Evolutionary conservation across 2,888 invertebrate species (phyloP).

Genomic region (Lamellibrachia columna): DNA sequence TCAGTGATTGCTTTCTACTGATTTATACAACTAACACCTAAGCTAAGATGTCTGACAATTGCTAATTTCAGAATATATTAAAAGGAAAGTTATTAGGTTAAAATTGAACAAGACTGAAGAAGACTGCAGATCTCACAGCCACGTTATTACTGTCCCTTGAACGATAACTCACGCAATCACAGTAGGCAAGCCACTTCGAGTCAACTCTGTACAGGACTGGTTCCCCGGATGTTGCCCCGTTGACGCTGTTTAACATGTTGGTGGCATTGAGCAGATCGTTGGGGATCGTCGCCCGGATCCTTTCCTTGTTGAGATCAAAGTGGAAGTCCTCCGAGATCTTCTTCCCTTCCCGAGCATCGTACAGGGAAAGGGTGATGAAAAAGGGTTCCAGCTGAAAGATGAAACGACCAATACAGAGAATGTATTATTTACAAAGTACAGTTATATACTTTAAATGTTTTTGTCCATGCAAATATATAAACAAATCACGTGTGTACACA

Average conservation of each 20-base stretch:
- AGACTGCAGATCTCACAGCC: background rate
- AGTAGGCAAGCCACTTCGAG: conserved; percentile 78
- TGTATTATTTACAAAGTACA: no score
- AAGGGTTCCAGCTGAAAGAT: conserved; percentile 85
- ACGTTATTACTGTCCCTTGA: background rate
- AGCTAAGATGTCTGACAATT: background rate
- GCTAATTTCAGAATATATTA: background rate
- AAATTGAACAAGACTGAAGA: background rate
- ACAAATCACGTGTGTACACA: no score
- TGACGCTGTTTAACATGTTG: conserved; percentile 49
- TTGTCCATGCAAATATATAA: no score
- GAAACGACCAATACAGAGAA: no score
- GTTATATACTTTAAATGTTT: no score
- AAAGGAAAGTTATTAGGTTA: background rate
- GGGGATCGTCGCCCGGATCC: conserved; percentile 60
- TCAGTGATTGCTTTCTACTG: no score
- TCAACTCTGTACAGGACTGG: conserved; percentile 78
- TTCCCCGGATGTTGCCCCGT: conserved; percentile 49
- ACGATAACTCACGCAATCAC: conserved; percentile 46
- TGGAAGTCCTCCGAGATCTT: conserved; percentile 94
- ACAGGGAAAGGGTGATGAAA: conserved; percentile 86
- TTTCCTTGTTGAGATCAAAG: conserved; percentile 60
- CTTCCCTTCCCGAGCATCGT: conserved; percentile 85
- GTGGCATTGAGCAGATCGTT: conserved; percentile 50
- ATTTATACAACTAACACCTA: no score